Conservation (phyloP, 2,888 invertebrate species). For the Sminthurinus aureus region DNA sequence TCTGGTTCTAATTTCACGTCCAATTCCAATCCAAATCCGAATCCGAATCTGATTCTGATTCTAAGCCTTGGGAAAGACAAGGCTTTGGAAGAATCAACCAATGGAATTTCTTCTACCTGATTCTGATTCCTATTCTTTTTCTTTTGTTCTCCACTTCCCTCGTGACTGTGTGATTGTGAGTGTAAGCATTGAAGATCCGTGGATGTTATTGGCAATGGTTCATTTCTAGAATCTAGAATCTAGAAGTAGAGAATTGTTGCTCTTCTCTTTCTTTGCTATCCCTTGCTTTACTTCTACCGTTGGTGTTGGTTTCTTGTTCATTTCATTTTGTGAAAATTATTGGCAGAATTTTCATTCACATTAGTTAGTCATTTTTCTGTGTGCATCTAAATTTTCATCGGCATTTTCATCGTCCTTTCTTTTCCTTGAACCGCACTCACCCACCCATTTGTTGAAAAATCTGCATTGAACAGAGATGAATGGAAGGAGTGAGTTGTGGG, state of each 20-base stretch:
- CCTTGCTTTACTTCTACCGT: not conserved
- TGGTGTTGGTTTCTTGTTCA: too few species aligned
- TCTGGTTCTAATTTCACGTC: too few species aligned
- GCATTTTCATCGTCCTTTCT: not conserved
- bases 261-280: not conserved
- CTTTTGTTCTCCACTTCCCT: too few species aligned
- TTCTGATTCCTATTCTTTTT: too few species aligned
- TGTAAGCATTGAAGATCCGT: not conserved
- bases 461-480: not conserved
- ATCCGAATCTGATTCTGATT: too few species aligned
- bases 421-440: not conserved
- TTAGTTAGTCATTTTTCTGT: too few species aligned
- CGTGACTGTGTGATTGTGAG: too few species aligned
- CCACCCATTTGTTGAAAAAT: not conserved
- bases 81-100: not conserved
- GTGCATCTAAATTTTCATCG: not conserved
- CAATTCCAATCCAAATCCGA: too few species aligned
- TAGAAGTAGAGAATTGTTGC: not conserved
- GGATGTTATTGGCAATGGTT: slow-evolving; percentile 2
- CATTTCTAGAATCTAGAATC: not conserved
- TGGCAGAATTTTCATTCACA: not conserved
- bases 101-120: too few species aligned
- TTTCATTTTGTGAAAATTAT: slow-evolving; percentile 9
- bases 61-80: not conserved
- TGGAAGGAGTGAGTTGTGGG: not conserved